Percentiles rank a stretch among this genome's conserved stretches.
Evolutionary conservation across 2,888 invertebrate genomes (phyloP).

Genomic region (Drosophila pegasa): DNA sequence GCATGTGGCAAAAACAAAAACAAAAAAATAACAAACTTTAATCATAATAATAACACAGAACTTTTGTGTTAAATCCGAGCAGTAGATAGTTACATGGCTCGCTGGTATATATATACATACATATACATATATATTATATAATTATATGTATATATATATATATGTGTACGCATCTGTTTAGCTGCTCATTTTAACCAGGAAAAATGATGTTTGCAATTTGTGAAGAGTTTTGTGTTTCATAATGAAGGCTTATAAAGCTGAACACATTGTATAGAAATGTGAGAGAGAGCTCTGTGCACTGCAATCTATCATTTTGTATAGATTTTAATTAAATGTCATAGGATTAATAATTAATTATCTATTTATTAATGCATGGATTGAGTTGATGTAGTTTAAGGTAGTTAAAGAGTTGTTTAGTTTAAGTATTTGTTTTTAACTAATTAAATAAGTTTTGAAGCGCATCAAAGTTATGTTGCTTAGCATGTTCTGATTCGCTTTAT

Average conservation of each 20-base stretch:
- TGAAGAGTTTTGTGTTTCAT: not conserved
- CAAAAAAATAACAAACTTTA: constrained; percentile 54
- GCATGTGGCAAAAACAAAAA: constrained; percentile 19
- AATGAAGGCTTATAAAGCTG: not conserved
- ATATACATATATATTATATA: not conserved
- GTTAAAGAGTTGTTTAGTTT: too few relatives aligned
- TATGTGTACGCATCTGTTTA: not conserved
- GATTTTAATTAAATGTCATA: not conserved
- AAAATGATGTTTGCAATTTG: constrained; percentile 13
- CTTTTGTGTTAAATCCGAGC: constrained; percentile 62
- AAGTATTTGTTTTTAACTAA: too few relatives aligned
- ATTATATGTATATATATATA: not conserved
- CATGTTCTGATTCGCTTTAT: too few relatives aligned
- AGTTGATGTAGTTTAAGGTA: not conserved
- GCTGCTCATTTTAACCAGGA: not conserved
- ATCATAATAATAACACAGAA: constrained; percentile 73
- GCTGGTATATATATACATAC: not conserved
- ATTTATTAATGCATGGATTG: not conserved
- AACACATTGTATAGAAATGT: not conserved
- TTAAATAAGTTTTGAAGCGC: too few relatives aligned
- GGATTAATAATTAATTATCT: not conserved
- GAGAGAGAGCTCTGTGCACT: not conserved
- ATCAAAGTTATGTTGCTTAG: too few relatives aligned
- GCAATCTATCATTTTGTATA: not conserved
- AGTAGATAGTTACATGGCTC: constrained; percentile 22